Evolutionary conservation across 1,140 invertebrate species (phyloP).

Genomic region (Bombus confusus): DNA sequence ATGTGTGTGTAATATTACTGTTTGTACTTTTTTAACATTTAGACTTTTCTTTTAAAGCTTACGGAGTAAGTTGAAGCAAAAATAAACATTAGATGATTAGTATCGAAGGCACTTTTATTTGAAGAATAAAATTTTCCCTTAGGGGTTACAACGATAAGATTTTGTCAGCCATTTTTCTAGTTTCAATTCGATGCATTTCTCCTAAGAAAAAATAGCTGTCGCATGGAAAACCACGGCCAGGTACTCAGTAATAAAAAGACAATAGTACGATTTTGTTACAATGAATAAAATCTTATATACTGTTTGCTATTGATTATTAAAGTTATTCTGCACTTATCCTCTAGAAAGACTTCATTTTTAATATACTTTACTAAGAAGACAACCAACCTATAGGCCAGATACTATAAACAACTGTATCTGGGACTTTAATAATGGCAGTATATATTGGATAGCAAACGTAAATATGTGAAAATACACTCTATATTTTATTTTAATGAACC

Average conservation of each 20-base stretch:
- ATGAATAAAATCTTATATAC: constrained; percentile 54
- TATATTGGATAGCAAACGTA: constrained; percentile 51
- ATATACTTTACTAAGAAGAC: constrained; percentile 37
- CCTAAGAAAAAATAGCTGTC: constrained; percentile 57
- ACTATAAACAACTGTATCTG: constrained; percentile 29
- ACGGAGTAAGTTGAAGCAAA: not conserved
- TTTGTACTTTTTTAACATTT: not conserved
- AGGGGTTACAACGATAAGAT: constrained; percentile 73
- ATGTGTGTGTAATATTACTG: constrained; percentile 43
- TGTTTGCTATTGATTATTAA: constrained; percentile 44
- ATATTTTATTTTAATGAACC: not conserved
- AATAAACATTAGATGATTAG: constrained; percentile 36
- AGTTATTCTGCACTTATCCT: constrained; percentile 36
- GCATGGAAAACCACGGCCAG: constrained; percentile 75
- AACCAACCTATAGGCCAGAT: constrained; percentile 40
- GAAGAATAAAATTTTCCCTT: constrained; percentile 73
- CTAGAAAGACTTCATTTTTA: constrained; percentile 35
- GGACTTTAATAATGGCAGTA: constrained; percentile 63
- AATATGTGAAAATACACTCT: constrained; percentile 42
- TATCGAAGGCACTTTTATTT: constrained; percentile 79
- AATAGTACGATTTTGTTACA: constrained; percentile 67
- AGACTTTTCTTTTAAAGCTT: not conserved
- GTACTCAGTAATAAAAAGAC: constrained; percentile 74
- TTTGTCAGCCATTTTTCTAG: constrained; percentile 69
- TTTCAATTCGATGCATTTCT: constrained; percentile 34